Evolutionary conservation across 1,140 invertebrate species (phyloP).

Genomic region (Diachasma alloeum): DNA sequence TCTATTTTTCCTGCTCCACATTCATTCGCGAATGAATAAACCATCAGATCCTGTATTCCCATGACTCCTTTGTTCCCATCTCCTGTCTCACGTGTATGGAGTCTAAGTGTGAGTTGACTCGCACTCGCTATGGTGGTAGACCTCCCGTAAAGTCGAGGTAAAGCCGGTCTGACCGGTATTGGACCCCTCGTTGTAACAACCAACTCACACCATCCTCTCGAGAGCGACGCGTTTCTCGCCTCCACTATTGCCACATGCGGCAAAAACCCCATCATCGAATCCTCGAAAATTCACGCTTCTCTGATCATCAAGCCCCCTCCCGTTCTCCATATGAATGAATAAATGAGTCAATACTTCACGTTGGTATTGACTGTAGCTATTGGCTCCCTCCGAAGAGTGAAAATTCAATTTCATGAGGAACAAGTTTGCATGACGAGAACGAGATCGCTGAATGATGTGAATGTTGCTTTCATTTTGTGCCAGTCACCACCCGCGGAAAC

Average conservation of each 20-base stretch:
- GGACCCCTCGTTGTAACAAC: constrained; percentile 27
- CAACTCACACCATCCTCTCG: constrained; percentile 33
- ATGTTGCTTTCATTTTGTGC: constrained; percentile 21
- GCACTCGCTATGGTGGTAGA: constrained; percentile 9
- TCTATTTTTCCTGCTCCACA: no score
- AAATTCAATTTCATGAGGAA: constrained; percentile 4
- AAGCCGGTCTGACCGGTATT: constrained; percentile 54
- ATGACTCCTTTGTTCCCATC: constrained; percentile 7
- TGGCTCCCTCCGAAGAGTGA: background rate
- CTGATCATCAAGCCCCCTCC: background rate
- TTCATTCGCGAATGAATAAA: background rate
- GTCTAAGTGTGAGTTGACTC: constrained; percentile 1
- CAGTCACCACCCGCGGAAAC: constrained; percentile 23
- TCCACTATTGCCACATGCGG: background rate
- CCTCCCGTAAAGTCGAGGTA: constrained; percentile 29
- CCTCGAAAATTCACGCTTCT: background rate
- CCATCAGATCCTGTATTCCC: constrained; percentile 13
- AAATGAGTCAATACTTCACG: background rate
- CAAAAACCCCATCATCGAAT: background rate
- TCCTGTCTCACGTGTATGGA: background rate
- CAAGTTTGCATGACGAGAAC: constrained; percentile 17
- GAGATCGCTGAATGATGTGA: constrained; percentile 16
- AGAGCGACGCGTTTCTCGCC: background rate
- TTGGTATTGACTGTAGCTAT: background rate
- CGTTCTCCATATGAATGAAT: background rate